Evolutionary conservation across 2,113 vertebrate species (phyloP), one percentile per base, ranked within the genome.

Genomic region (Kobus ellipsiprymnus): DNA sequence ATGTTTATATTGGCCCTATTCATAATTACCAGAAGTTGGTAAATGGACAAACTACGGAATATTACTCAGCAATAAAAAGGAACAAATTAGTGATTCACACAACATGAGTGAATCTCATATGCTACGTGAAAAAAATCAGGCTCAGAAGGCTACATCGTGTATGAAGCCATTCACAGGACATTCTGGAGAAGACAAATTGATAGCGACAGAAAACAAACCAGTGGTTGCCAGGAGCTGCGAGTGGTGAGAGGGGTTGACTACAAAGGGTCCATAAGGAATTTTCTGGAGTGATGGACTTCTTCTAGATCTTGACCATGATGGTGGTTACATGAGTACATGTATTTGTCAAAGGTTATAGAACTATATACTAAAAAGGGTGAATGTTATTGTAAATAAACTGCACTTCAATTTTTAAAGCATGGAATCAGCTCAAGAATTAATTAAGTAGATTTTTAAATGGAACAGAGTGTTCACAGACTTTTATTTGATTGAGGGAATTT

Each of bases 1-100:
- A 83, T 85, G 25, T 82, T 92, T 81, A 60, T n/a, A 67, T 40
- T 88, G 19, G 62, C 46, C 92, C 77, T 85, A 84, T 44, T 96
- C 62, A 67, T 46, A 95, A 97, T 54, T 57, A 60, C 48, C 6
- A 1, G 93, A 60, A 96, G n/a, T 48, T 94, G 44, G 14, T 29
- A 23, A 94, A 55, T n/a, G 19, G 11, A 91, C 7, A 44, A 87
- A 74, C 33, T 90, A 40, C 82, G 64, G 44, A 95, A 60, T 89
- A 86, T 74, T 82, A 96, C 44, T 95, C 71, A 71, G 80, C 50
- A 93, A 96, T 74, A 93, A 80, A 93, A 98, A 95, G 27, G 62
- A 92, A 87, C 16, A 17, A 44, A 92, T 74, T 46, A 55, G 36
- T 36, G 77, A 85, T 62, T 80, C n/a, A 36, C 19, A 50, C 54